A percentile compares a stretch with the other conserved stretches of the same genome.
Conservation (phyloP, 2,888 invertebrate species). For the Meteorus cinctellus region DNA sequence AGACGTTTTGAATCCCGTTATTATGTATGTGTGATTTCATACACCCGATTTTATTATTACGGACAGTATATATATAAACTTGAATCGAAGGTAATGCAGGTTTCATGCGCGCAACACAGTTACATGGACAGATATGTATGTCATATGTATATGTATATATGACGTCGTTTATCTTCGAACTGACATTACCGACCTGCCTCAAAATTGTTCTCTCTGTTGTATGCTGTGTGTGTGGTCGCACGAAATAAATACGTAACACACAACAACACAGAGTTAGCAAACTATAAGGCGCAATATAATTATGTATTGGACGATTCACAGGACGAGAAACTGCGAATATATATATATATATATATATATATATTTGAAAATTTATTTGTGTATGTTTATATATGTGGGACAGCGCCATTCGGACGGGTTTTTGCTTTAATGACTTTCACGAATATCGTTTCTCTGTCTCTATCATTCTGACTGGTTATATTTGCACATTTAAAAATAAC, state of each 20-base stretch:
- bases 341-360: background rate
- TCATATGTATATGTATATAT: constrained; percentile 40
- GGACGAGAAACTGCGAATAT: background rate
- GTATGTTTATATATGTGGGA: background rate
- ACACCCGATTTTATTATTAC: background rate
- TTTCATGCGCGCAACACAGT: constrained; percentile 47
- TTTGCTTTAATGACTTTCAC: constrained; percentile 36
- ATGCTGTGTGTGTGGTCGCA: background rate
- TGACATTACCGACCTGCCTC: constrained; percentile 68
- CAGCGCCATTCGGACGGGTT: constrained; percentile 19
- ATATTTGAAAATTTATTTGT: background rate
- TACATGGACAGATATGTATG: constrained; percentile 1
- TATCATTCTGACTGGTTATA: background rate
- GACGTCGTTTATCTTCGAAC: constrained; percentile 49
- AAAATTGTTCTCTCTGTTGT: constrained; percentile 51
- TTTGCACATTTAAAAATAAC: constrained; percentile 22
- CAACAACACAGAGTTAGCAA: background rate
- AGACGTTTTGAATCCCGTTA: background rate
- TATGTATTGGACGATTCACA: background rate
- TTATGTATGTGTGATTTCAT: background rate
- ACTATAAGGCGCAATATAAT: constrained; percentile 15
- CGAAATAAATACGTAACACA: constrained; percentile 18
- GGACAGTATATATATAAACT: constrained; percentile 36
- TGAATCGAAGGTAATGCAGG: constrained; percentile 65
- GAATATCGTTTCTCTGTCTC: constrained; percentile 8